Base-by-base conservation (phyloP, 1,140 invertebrate species). In the Holotrichia oblita region DNA sequence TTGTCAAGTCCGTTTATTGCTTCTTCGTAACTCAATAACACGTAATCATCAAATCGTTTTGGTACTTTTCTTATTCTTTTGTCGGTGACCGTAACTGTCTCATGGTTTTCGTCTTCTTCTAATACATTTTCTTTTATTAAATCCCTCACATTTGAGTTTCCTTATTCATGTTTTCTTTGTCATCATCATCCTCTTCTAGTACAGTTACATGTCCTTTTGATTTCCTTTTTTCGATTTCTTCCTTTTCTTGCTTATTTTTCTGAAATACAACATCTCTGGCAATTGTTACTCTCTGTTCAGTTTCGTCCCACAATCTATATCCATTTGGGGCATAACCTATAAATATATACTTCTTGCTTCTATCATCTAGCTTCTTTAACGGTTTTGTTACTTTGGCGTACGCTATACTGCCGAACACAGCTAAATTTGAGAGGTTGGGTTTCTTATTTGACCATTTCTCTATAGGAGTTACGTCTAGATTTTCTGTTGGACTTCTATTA, bases 401-500 rank as follows among this genome's bases (percentile, higher is more conserved):
- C 40, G 34, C 14, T 41, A 4, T 34, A 34, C 17, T 17, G 40
- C 40, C 72, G 3, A 73, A 40, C 10, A 40, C 3, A 20, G 12
- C 10, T 27, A 76, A 24, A 27, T 27, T 48, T 0, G 40, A 76
- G n/a, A 48, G 4, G 24, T 76, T 17, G 17, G 74, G 42, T 14
- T 69, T 79, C 22, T 76, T 69, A 44, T 76, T 48, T 48, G 22
- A 17, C 22, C 40, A 59, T 20, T 34, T 42, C 20, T 79, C 78
- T 8, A n/a, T 40, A 3, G 72, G 27, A 27, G 72, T 44, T 72
- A 69, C 44, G 76, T 14, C 10, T 73, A 73, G 24, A 75, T n/a
- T 14, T n/a, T 77, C 44, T 44, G 61, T 40, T 74, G 40, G 20
- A 27, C 10, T n/a, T 24, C 64, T 10, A 40, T 73, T 73, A 2